phyloP scores from a whole-genome alignment of 2,113 vertebrate genomes.

The Amphiprion percula region DNA sequence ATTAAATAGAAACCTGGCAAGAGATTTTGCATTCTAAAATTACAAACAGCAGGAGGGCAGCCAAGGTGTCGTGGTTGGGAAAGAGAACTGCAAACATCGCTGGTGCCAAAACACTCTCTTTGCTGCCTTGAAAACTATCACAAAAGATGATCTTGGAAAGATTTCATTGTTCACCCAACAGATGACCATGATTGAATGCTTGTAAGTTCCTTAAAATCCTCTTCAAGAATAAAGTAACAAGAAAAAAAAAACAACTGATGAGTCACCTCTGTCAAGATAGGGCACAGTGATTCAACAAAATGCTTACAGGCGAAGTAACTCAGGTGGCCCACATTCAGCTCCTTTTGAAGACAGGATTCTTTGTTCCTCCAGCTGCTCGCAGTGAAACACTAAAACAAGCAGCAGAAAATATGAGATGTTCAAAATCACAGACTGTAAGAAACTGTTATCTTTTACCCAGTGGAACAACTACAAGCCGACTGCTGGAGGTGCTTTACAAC shows the following conservation, averaged over 20 bases:
- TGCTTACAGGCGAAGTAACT: constrained; percentile 56
- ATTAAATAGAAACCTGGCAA: constrained; percentile 54
- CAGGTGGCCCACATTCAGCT: constrained; percentile 58
- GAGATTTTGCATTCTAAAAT: constrained; percentile 48
- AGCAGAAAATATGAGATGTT: constrained; percentile 57
- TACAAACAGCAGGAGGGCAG: constrained; percentile 55
- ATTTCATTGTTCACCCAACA: constrained; percentile 19
- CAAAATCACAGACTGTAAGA: constrained; percentile 46
- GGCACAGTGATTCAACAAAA: constrained; percentile 44
- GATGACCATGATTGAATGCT: neutral
- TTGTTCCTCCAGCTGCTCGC: constrained; percentile 66
- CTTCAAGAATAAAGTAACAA: constrained; percentile 8
- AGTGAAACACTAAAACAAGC: constrained; percentile 49
- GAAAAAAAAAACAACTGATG: constrained; percentile 34
- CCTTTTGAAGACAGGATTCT: constrained; percentile 60
- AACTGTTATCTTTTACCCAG: constrained; percentile 36
- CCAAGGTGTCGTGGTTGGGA: constrained; percentile 45
- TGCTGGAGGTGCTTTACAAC: constrained; percentile 28
- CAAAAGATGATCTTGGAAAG: constrained; percentile 5
- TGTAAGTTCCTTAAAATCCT: constrained; percentile 9
- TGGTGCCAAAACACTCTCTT: constrained; percentile 16
- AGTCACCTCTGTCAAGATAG: constrained; percentile 47
- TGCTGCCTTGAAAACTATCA: neutral
- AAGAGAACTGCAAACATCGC: constrained; percentile 21
- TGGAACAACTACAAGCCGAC: constrained; percentile 3